Percentiles rank a stretch among this genome's conserved stretches.
These are phyloP conservation scores for Crotalus tigris DNA, from an alignment of 2,113 vertebrate species.

Conservation along the genomic window DNA sequence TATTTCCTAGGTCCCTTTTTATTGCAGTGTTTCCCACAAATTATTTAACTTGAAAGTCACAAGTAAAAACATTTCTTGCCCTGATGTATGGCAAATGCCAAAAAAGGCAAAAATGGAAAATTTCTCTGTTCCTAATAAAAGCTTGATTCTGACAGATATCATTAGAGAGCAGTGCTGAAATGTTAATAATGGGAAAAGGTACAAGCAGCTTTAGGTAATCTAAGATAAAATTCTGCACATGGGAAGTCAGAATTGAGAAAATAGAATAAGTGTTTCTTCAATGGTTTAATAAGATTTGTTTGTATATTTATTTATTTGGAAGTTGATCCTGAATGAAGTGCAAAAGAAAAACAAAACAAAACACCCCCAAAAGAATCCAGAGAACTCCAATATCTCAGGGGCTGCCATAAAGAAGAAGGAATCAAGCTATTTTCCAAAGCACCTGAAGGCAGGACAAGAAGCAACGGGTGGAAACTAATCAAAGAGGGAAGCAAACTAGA, in stretches of 20 bases:
- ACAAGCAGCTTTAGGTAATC: neutral
- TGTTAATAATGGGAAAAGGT: neutral
- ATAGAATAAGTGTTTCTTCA: neutral
- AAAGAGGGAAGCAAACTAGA: no score
- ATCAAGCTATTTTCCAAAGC: no score
- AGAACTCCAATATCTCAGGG: no score
- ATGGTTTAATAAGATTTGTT: neutral
- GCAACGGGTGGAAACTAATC: no score
- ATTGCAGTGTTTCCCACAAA: neutral
- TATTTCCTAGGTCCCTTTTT: conserved; percentile 1
- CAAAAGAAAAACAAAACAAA: neutral
- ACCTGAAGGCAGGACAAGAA: no score
- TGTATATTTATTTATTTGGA: neutral
- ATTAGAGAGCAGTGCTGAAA: neutral
- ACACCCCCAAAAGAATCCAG: neutral
- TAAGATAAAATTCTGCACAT: fast-evolving
- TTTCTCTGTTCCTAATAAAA: neutral
- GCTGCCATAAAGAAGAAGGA: no score
- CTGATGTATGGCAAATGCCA: neutral
- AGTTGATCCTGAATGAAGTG: neutral
- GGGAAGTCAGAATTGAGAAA: neutral
- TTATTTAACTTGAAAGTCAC: conserved; percentile 2
- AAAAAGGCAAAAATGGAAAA: neutral
- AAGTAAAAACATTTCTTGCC: conserved; percentile 5
- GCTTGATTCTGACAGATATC: neutral